A percentile compares a stretch with the other conserved stretches of the same genome.
Conservation (phyloP, 2,113 vertebrate species). For the Condylura cristata region DNA sequence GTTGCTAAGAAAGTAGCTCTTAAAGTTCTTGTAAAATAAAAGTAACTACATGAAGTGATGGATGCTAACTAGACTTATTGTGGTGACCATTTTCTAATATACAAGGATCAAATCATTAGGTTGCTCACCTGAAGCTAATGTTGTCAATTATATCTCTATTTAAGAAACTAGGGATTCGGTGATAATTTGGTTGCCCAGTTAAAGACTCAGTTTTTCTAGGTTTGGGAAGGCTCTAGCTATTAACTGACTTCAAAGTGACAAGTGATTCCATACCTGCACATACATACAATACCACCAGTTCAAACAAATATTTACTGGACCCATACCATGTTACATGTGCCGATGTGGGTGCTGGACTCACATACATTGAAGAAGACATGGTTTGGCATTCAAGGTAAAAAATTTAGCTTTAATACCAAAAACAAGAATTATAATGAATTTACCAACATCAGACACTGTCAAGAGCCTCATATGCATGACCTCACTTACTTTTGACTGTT, state of each 20-base stretch:
- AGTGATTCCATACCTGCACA: not conserved
- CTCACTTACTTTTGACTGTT: not conserved
- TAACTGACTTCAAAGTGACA: not conserved
- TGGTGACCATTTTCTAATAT: not conserved
- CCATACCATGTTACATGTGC: not conserved
- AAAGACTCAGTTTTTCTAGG: not conserved
- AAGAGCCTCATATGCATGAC: not conserved
- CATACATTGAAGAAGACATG: not conserved
- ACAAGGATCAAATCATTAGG: not conserved
- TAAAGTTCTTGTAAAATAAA: not conserved
- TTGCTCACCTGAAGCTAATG: not conserved
- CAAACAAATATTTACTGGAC: not conserved
- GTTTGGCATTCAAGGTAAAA: not conserved
- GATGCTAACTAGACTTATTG: not conserved
- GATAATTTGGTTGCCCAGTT: not conserved
- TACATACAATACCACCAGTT: not conserved
- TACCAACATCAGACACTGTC: not conserved
- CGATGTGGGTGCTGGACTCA: not conserved
- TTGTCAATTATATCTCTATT: not conserved
- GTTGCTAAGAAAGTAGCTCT: not conserved
- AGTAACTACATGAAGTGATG: not conserved
- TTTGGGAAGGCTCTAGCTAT: not conserved
- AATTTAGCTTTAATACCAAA: not conserved
- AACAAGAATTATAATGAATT: not conserved
- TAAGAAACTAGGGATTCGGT: not conserved